A percentile compares a stretch with the other conserved stretches of the same genome.
Conservation (phyloP, 2,888 invertebrate species). For the Theristus sp. region DNA sequence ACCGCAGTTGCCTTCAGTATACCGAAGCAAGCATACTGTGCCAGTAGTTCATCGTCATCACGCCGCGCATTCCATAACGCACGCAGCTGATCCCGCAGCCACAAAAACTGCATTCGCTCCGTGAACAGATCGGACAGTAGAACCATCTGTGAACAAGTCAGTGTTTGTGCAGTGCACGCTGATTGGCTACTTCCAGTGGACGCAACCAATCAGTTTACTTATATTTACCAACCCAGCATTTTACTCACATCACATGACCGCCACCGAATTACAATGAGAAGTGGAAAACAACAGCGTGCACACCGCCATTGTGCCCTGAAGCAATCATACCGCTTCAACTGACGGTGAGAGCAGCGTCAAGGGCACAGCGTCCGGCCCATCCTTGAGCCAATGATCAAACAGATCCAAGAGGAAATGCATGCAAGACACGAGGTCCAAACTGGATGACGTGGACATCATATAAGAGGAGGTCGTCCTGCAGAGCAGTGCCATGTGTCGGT, state of each 20-base stretch:
- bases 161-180: neutral
- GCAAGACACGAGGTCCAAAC: constrained; percentile 72
- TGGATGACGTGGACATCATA: neutral
- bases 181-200: neutral
- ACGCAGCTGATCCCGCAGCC: constrained; percentile 54
- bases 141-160: constrained; percentile 35
- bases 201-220: neutral
- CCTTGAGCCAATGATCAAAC: constrained; percentile 51
- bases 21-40: constrained; percentile 49
- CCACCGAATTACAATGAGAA: neutral
- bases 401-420: constrained; percentile 75
- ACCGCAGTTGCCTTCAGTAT: constrained; percentile 49
- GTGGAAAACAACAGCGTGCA: too few species aligned
- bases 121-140: constrained; percentile 51
- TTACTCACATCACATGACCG: neutral
- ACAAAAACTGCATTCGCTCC: constrained; percentile 54
- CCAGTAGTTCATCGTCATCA: constrained; percentile 54
- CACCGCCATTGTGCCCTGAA: neutral
- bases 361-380: constrained; percentile 14
- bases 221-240: neutral
- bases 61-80: constrained; percentile 47
- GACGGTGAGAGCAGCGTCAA: constrained; percentile 32
- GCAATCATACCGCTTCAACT: constrained; percentile 10
- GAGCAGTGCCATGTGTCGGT: too few species aligned
- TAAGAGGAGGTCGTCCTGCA: too few species aligned